Evolutionary conservation across 1,140 invertebrate species (phyloP).

Genomic region (Neoseiulus cucumeris): DNA sequence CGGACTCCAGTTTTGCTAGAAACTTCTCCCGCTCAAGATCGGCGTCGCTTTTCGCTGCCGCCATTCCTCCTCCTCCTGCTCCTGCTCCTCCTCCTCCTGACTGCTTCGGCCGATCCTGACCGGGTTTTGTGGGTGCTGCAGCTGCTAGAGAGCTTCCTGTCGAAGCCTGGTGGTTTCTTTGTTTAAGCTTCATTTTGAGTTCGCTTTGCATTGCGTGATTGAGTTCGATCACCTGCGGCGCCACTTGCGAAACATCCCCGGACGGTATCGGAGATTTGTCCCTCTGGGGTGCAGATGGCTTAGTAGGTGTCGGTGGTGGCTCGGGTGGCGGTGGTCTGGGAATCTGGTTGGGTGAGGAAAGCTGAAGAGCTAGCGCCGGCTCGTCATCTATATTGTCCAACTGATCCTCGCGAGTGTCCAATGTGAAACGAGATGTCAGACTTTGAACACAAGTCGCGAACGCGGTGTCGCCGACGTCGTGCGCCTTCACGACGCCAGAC

Average conservation of each 20-base stretch:
- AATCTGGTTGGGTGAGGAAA: constrained; percentile 6
- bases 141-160: not conserved
- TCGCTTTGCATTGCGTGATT: constrained; percentile 9
- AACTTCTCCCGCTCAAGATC: constrained; percentile 9
- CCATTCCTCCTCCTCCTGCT: too few relatives aligned
- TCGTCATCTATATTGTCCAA: not conserved
- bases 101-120: not conserved
- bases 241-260: not conserved
- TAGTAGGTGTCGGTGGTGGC: not conserved
- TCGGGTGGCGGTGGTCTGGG: not conserved
- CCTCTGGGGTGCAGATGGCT: not conserved
- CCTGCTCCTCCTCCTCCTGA: too few relatives aligned
- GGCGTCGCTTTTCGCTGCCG: constrained; percentile 6
- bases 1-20: constrained; percentile 3
- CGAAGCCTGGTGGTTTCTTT: not conserved
- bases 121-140: not conserved
- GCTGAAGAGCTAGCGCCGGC: not conserved
- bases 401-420: constrained; percentile 1
- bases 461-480: constrained; percentile 7
- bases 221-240: constrained; percentile 7
- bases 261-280: not conserved
- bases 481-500: not conserved
- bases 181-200: constrained; percentile 6
- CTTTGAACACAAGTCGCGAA: constrained; percentile 11
- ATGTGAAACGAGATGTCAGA: constrained; percentile 9